phyloP scores from a whole-genome alignment of 1,140 invertebrate species.

The Hyphantria cunea region DNA sequence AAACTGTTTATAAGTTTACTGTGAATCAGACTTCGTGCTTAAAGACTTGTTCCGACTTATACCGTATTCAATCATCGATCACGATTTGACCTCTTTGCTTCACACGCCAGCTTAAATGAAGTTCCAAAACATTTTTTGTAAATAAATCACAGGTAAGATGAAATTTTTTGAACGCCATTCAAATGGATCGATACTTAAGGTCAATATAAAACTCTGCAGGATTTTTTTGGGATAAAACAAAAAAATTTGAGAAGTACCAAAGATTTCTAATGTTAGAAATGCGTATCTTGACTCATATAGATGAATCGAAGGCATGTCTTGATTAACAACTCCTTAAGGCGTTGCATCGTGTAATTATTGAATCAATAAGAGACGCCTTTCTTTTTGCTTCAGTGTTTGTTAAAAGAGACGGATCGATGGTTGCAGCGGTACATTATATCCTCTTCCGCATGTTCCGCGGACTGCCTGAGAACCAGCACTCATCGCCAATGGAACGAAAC shows the following conservation, averaged over 20 bases:
- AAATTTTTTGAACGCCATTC: neutral
- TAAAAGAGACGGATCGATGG: conserved; percentile 22
- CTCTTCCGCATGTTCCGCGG: conserved; percentile 53
- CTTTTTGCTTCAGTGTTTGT: conserved; percentile 11
- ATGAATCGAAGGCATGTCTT: conserved; percentile 9
- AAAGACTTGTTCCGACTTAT: conserved; percentile 22
- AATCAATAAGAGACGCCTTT: conserved; percentile 5
- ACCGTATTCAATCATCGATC: conserved; percentile 57
- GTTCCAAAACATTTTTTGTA: conserved; percentile 25
- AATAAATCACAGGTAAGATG: conserved; percentile 21
- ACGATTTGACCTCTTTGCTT: conserved; percentile 46
- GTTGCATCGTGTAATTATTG: conserved; percentile 4
- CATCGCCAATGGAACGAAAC: conserved; percentile 35
- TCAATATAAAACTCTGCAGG: neutral
- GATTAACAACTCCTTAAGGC: conserved; percentile 16
- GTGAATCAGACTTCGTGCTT: conserved; percentile 50
- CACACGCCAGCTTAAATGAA: conserved; percentile 8
- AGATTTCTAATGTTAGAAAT: neutral
- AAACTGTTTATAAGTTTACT: conserved; percentile 29
- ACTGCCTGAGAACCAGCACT: conserved; percentile 50
- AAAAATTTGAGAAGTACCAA: neutral
- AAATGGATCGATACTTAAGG: neutral
- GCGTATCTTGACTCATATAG: neutral
- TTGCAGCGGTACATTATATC: conserved; percentile 33
- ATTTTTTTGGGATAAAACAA: neutral